Base-by-base conservation (phyloP, 2,113 vertebrate species). In the Erinaceus europaeus region DNA sequence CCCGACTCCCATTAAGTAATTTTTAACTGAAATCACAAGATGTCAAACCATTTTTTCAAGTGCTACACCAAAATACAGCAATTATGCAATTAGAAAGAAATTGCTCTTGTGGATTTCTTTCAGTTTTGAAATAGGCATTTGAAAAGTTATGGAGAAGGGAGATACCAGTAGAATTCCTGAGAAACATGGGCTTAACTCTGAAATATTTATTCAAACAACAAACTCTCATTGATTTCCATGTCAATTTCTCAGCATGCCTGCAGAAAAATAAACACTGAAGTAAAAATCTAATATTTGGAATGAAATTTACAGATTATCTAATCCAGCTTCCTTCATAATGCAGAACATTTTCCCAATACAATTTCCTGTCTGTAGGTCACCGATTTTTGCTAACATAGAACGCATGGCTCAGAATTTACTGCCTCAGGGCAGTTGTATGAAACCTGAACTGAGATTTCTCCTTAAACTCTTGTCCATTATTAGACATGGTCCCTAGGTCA, bases 1-100 rank as follows among this genome's bases (percentile, higher is more conserved):
- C n/a, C n/a, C n/a, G n/a, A n/a, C n/a, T n/a, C n/a, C n/a, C n/a
- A 94, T 91, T 95, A 94, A 92, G 62, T 90, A 93, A 94, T 93
- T 91, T 73, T 94, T 95, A 94, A 78, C 82, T 77, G 64, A 94
- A 94, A 89, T 92, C 88, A 93, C 57, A 91, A 53, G 68, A 83
- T 90, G 68, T 94, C 91, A 94, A 94, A 46, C 17, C 59, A 88
- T 85, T 88, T 94, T 93, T 53, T 57, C 48, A 48, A 73, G 32
- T 12, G 3, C 62, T 76, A 82, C 11, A 92, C 74, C 14, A 82
- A 94, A 94, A 93, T 87, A 46, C 20, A 91, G 75, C 89, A 94
- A 94, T 96, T 94, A 94, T 80, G 68, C 42, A 91, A 91, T 94
- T 94, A 94, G 61, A 79, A 87, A 93, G 57, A 88, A 88, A 93